Base-by-base conservation (phyloP, 1,140 invertebrate genomes). In the Drosophila subobscura region DNA sequence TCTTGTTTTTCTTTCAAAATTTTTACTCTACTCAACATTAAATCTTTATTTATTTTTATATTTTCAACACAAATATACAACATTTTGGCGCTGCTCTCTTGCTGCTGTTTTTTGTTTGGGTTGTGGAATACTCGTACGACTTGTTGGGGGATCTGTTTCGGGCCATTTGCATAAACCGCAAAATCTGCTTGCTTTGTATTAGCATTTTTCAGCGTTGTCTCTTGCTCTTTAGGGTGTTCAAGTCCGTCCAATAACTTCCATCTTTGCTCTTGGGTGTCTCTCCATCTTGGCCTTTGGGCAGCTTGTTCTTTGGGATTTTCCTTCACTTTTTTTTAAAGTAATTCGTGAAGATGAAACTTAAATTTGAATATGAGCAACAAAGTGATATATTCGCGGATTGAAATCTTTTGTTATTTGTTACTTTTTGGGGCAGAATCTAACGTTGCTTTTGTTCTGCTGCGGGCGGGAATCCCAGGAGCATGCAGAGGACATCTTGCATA, bases 171-270 rank as follows among this genome's bases (percentile, higher is more conserved):
- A 85, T 85, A 85, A 85, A 88, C 81, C 81, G 83, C 83, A 85
- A 88, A 86, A 85, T 85, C 81, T 85, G 81, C 81, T 85, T 88
- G 81, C 78, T 85, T 68, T 85, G 83, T 74, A 85, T 85, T 85
- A 86, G 81, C 83, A 85, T 85, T 85, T 66, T 60, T 73, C 73
- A 59, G 65, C 60, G 59, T 58, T 59, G 60, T 29, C 20, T 42
- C 7, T 23, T 20, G 10, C 22, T 61, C 23, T 23, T 12, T 22
- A 1, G 59, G 49, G 6, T 56, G 29, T 46, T 55, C 41, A 58
- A 49, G 71, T 56, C 54, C 50, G 49, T 54, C 56, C 73, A 81
- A 85, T 85, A 86, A 86, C 70, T 80, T 85, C 16, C 16, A 1
- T 20, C 63, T 61, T 73, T 64, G 45, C 49, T 59, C 12, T 33